Base-by-base conservation (phyloP, 1,140 invertebrate species). In the Mactra quadrangularis region DNA sequence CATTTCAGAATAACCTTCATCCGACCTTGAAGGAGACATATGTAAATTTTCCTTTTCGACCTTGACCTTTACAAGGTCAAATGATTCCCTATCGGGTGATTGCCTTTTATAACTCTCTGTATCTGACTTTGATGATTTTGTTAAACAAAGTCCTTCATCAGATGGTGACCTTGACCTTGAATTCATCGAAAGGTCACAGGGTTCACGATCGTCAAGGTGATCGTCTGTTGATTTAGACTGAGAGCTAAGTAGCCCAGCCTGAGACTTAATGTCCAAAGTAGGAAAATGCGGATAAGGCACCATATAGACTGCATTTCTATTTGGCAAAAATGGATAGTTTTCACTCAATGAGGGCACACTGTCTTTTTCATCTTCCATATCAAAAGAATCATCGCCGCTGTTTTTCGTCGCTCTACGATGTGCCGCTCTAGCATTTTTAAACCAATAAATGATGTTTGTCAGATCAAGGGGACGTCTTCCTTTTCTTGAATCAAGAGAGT, bases 381-480 rank as follows among this genome's bases (percentile, higher is more conserved):
- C 90, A 87, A 86, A 89, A 17, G 89, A 89, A 38, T 88, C 87
- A 45, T 91, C 89, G 11, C 86, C 70, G 45, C 59, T 83, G 47
- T 84, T 86, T 77, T 88, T 89, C 29, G 81, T 93, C 27, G 93
- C 93, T 50, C 98, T 94, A 90, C 99, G 98, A 91, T 98, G 97
- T 1, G 98, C 98, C 13, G 98, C 98, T 71, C 98, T 94, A 0
- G 98, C 98, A 91, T 99, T 99, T 93, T 99, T 99, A 92, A 99
- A 99, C 98, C 98, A 99, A 92, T 99, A 99, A 27, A 99, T 98
- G 15, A 99, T 97, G 91, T 99, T 99, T 90, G 98, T 98, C 0
- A 99, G 96, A 93, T 99, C 98, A 29, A 99, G 94, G 0, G 97
- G 97, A 90, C 99, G 98, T 45, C 90, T 72, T 11, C 98, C 98